Evolutionary conservation across 2,113 vertebrate species (phyloP).

Genomic region (Anoplopoma fimbria): DNA sequence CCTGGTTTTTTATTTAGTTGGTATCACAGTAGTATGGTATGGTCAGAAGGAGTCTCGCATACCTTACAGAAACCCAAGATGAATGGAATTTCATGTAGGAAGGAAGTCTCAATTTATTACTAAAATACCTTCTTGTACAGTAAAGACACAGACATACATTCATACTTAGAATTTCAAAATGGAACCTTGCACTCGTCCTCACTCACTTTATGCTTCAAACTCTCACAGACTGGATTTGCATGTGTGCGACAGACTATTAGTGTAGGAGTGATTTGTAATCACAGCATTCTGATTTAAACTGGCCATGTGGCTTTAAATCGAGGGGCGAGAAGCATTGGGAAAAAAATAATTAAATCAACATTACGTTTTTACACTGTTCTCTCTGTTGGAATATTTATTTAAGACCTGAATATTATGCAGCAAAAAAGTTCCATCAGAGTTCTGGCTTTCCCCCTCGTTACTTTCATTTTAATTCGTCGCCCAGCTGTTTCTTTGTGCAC

Average conservation of each 20-base stretch:
- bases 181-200: not conserved
- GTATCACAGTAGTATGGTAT: not conserved
- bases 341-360: not conserved
- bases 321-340: not conserved
- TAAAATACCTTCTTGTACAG: not conserved
- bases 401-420: not conserved
- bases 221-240: not conserved
- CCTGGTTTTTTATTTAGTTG: not conserved
- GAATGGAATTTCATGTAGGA: conserved; percentile 58
- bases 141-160: conserved; percentile 1
- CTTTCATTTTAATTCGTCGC: not conserved
- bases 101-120: not conserved
- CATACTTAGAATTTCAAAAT: not conserved
- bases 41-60: conserved; percentile 30
- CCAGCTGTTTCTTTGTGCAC: not conserved
- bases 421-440: not conserved
- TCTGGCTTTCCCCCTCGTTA: not conserved
- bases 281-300: conserved; percentile 10
- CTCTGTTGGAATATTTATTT: not conserved
- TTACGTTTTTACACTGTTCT: not conserved
- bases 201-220: not conserved
- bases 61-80: conserved; percentile 32
- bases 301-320: conserved; percentile 17
- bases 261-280: conserved; percentile 7
- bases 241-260: not conserved